Percentiles rank a stretch among this genome's conserved stretches.
Conservation (phyloP, 2,113 vertebrate species). For the Nesoenas mayeri region DNA sequence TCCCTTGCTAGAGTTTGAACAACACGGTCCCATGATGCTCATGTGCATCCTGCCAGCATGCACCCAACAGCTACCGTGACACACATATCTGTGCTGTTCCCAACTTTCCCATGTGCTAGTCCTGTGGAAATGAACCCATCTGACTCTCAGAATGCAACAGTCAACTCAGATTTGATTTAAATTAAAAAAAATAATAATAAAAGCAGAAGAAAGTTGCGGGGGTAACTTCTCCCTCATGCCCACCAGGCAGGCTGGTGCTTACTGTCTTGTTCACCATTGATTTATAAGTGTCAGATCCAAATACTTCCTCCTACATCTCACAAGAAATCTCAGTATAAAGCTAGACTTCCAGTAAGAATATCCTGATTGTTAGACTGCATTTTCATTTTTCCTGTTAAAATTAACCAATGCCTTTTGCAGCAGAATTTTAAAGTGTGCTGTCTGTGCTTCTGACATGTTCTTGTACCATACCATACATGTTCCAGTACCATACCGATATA, state of each 20-base stretch:
- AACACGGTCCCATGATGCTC: background rate
- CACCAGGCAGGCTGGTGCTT: background rate
- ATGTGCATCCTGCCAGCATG: background rate
- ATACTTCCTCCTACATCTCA: background rate
- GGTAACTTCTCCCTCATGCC: background rate
- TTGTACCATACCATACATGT: background rate
- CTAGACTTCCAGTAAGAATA: background rate
- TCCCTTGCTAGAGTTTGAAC: background rate
- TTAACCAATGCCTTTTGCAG: background rate
- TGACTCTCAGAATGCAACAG: background rate
- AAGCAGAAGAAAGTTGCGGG: background rate
- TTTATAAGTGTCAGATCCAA: background rate
- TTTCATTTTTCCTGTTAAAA: background rate
- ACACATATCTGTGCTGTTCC: background rate
- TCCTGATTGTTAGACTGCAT: background rate
- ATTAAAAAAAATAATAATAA: background rate
- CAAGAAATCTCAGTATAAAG: background rate
- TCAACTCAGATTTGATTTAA: background rate
- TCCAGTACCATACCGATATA: background rate
- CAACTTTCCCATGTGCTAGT: background rate
- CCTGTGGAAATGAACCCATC: background rate
- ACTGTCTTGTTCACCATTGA: accelerated
- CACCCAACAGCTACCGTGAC: background rate
- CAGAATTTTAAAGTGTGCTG: background rate
- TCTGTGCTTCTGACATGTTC: background rate